Percentiles rank a stretch among this genome's conserved stretches.
Evolutionary conservation across 2,888 invertebrate genomes (phyloP).

Genomic region (Antitype chi): DNA sequence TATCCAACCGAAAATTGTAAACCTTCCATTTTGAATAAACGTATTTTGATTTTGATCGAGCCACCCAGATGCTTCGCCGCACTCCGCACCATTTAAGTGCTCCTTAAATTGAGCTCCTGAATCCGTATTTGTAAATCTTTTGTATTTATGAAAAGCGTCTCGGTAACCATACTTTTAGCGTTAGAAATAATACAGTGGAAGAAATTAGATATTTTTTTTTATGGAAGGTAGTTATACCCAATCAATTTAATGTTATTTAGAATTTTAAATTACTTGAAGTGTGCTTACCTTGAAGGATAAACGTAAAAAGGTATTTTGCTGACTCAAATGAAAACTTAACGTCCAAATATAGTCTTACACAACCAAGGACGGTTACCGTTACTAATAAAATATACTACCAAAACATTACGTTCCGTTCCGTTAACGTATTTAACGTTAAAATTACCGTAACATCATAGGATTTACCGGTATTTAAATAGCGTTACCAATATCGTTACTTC

Average conservation of each 20-base stretch:
- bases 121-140: conserved; percentile 34
- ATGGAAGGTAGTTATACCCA: background rate
- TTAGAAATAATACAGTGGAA: conserved; percentile 25
- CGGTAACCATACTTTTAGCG: conserved; percentile 6
- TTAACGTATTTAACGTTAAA: too few species aligned
- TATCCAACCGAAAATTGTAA: conserved; percentile 2
- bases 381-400: too few species aligned
- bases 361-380: too few species aligned
- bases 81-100: background rate
- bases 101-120: conserved; percentile 25
- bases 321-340: too few species aligned
- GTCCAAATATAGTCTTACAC: too few species aligned
- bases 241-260: conserved; percentile 6
- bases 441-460: too few species aligned
- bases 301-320: too few species aligned
- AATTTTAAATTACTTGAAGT: conserved; percentile 9
- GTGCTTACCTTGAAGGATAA: background rate
- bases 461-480: too few species aligned
- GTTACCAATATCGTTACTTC: too few species aligned
- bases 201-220: conserved; percentile 19
- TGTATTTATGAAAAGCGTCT: conserved; percentile 17
- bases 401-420: too few species aligned
- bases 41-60: conserved; percentile 48
- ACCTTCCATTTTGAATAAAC: conserved; percentile 26
- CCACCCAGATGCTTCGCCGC: background rate